Evolutionary conservation across 1,140 invertebrate species (phyloP).

Genomic region (Pachyrhynchus sulphureomaculatus): DNA sequence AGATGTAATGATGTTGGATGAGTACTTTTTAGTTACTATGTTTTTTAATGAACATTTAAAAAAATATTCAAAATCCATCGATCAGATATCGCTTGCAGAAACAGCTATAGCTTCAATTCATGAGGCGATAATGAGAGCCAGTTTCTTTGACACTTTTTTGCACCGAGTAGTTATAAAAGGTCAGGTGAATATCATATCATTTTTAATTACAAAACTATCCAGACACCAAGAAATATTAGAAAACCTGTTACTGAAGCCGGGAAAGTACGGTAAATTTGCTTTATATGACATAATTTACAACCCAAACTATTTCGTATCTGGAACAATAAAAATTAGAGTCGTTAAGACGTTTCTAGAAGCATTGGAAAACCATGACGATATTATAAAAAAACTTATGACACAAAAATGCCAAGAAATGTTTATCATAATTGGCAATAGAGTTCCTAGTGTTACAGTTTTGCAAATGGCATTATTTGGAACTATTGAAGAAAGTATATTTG

Average conservation of each 20-base stretch:
- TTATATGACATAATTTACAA: neutral
- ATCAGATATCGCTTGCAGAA: neutral
- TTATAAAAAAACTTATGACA: too few relatives aligned
- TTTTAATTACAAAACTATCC: neutral
- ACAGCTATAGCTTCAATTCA: neutral
- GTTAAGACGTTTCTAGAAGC: neutral
- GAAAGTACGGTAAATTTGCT: neutral
- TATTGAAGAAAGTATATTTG: neutral
- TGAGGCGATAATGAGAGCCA: neutral
- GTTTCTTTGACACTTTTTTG: neutral
- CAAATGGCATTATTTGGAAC: too few relatives aligned
- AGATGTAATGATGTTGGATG: neutral
- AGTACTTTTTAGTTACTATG: neutral
- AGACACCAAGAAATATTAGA: neutral
- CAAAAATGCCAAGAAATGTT: too few relatives aligned
- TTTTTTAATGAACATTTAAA: neutral
- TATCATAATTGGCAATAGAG: too few relatives aligned
- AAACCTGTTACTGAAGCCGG: neutral
- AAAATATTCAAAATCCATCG: too few relatives aligned
- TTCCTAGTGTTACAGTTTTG: too few relatives aligned
- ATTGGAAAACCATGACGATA: neutral
- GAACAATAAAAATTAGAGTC: neutral
- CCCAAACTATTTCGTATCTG: neutral
- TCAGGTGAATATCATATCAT: neutral
- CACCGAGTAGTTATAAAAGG: neutral